Percentiles rank a stretch among this genome's conserved stretches.
Evolutionary conservation across 2,797 vertebrate species (phyloP).

Genomic region (Odontamblyopus lacepedii): DNA sequence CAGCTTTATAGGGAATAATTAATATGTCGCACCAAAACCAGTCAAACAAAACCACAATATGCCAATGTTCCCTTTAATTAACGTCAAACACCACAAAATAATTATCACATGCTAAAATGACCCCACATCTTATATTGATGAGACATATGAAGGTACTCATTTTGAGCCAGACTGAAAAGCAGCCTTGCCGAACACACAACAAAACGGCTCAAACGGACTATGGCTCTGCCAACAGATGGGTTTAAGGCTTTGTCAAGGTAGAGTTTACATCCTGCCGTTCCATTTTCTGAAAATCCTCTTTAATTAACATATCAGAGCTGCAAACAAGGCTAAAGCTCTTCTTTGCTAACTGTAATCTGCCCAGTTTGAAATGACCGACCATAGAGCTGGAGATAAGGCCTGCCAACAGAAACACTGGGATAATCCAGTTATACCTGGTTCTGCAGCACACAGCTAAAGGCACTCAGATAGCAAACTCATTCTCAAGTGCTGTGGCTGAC

Average conservation of each 20-base stretch:
- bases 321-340: constrained; percentile 72
- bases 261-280: constrained; percentile 64
- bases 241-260: constrained; percentile 71
- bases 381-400: constrained; percentile 57
- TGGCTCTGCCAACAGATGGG: constrained; percentile 74
- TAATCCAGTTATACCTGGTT: constrained; percentile 77
- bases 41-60: neutral
- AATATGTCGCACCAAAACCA: neutral
- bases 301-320: constrained; percentile 80
- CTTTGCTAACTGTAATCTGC: constrained; percentile 69
- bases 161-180: constrained; percentile 43
- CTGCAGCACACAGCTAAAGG: constrained; percentile 57
- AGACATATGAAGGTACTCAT: constrained; percentile 34
- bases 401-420: constrained; percentile 65
- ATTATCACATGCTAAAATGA: constrained; percentile 24
- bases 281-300: constrained; percentile 74
- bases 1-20: constrained; percentile 4
- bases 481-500: constrained; percentile 42
- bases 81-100: constrained; percentile 3
- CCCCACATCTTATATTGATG: constrained; percentile 29
- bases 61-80: constrained; percentile 3
- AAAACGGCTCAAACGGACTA: constrained; percentile 44
- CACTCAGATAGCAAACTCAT: constrained; percentile 49
- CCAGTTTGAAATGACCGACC: constrained; percentile 71
- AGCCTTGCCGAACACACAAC: constrained; percentile 38